Conservation (phyloP, 64 coral and sea anemone species). For the Pocillopora verrucosa region DNA sequence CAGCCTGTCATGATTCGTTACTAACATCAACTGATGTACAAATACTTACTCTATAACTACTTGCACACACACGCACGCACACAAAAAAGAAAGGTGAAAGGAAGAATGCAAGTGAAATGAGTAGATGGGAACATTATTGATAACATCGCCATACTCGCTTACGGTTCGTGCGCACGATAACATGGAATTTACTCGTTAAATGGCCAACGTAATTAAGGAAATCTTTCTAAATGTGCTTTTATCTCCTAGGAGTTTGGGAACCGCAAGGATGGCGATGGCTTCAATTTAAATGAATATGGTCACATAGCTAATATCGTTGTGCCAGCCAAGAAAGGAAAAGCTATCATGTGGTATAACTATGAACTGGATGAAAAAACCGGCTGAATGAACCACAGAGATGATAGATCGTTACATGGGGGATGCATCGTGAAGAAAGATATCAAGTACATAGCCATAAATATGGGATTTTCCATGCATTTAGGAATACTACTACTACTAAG, state of each 20-base stretch:
- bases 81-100: too few species aligned
- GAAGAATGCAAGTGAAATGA: too few species aligned
- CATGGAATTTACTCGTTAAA: neutral
- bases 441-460: conserved; percentile 65
- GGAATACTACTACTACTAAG: too few species aligned
- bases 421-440: conserved; percentile 64
- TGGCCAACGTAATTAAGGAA: neutral
- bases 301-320: conserved; percentile 62
- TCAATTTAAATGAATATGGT: conserved; percentile 55
- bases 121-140: too few species aligned
- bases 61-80: too few species aligned
- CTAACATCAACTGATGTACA: too few species aligned
- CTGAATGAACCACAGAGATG: conserved; percentile 60
- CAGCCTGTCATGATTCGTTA: neutral
- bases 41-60: too few species aligned
- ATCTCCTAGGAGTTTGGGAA: conserved; percentile 43
- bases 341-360: conserved; percentile 72
- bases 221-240: neutral
- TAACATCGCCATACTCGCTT: too few species aligned
- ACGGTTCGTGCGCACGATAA: too few species aligned
- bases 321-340: conserved; percentile 61
- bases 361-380: conserved; percentile 49
- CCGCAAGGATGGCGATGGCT: conserved; percentile 51
- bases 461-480: too few species aligned
- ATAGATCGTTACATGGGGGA: conserved; percentile 61